Evolutionary conservation across 2,113 vertebrate genomes (phyloP).

Genomic region (Leucopternis melanops): DNA sequence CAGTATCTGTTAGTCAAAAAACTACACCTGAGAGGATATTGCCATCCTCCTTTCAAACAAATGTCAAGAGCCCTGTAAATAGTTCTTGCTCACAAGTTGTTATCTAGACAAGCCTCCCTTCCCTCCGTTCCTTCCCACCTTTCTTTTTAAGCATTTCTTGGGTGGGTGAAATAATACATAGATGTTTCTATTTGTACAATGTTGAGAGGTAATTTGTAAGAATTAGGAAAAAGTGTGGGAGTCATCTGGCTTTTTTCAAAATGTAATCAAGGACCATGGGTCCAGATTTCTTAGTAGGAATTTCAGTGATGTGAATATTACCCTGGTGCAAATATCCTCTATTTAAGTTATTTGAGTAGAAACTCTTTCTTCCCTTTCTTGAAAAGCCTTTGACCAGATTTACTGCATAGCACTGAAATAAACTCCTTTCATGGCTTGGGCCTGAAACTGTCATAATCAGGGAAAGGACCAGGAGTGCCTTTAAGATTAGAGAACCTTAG

Average conservation of each 20-base stretch:
- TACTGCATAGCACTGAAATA: neutral
- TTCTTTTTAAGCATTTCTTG: neutral
- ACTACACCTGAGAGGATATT: neutral
- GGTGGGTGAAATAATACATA: neutral
- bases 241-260: conserved; percentile 18
- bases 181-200: neutral
- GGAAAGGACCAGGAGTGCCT: neutral
- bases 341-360: neutral
- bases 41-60: neutral
- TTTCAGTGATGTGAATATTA: neutral
- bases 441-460: neutral
- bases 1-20: neutral
- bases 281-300: neutral
- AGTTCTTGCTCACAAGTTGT: neutral
- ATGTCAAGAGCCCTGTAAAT: neutral
- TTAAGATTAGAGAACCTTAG: neutral
- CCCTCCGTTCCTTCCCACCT: neutral
- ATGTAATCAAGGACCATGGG: neutral
- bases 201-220: conserved; percentile 14
- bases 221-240: neutral
- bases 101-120: neutral
- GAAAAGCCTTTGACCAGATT: neutral
- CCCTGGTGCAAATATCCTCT: neutral
- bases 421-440: neutral
- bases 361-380: neutral